Evolutionary conservation across 1,140 invertebrate species (phyloP), one percentile per base, ranked within the genome.

Genomic region (Glossosoma conforme): DNA sequence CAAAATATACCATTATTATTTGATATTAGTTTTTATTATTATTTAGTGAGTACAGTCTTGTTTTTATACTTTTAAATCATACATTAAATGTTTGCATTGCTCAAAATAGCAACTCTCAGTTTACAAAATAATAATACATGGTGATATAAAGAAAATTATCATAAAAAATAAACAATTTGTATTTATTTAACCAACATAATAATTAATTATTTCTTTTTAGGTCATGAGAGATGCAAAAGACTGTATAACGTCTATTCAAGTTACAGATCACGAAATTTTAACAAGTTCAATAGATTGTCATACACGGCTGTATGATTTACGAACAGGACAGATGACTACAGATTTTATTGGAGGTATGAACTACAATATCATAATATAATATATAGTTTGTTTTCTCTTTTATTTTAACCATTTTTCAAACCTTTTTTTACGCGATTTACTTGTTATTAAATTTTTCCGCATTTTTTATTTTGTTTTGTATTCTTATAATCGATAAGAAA

Each of bases 161-260:
- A 8, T 28, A 28, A 28, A 6, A 28, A 28, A 8, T 28, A 28
- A 28, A n/a, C 6, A 77, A 38, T 46, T 72, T 48, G 60, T 70
- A 17, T 62, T 72, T 14, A 21, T 0, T 32, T 18, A 22, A 30
- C 25, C 6, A 28, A 28, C 13, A 24, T 49, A 44, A n/a, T 13
- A 15, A 40, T 36, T 54, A 28, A 45, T 32, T 32, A 2, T 17
- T 21, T 20, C n/a, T 13, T 46, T 74, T 28, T 69, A 86, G 76
- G 76, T 83, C 24, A 73, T 97, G 60, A 84, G 86, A 66, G 93
- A 98, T 64, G 92, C 93, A 0, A 94, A 91, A 68, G 96, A 99
- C 69, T 87, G 87, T 59, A 87, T 98, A 32, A 95, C 91, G 8
- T 85, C 83, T 6, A 68, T 98, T 18, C 77, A 84, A 64, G 81